Evolutionary conservation across 2,888 invertebrate species (phyloP).

Genomic region (Oligia latruncula): DNA sequence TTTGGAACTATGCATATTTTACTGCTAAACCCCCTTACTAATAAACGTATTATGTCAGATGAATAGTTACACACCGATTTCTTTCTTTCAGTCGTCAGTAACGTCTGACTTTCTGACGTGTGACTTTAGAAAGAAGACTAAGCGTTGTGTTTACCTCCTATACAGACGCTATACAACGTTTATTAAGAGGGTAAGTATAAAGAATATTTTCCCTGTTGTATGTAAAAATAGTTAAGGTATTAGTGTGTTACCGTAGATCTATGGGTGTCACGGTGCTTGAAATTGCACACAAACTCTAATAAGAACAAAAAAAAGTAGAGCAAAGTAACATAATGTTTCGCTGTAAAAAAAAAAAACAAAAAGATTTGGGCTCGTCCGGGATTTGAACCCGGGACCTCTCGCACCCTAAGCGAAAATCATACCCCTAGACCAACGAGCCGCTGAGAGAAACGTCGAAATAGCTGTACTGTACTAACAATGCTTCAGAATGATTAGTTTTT

Average conservation of each 20-base stretch:
- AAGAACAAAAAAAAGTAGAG: background rate
- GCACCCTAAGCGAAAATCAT: constrained; percentile 91
- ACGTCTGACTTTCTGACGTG: too few species aligned
- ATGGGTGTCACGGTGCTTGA: background rate
- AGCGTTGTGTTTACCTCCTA: too few species aligned
- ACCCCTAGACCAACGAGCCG: constrained; percentile 91
- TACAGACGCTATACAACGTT: too few species aligned
- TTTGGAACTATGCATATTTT: constrained; percentile 2
- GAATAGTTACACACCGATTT: too few species aligned
- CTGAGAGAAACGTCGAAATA: constrained; percentile 39
- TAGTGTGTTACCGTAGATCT: background rate
- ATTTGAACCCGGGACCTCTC: constrained; percentile 91
- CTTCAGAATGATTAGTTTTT: background rate
- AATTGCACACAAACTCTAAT: background rate
- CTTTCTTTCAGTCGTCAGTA: too few species aligned
- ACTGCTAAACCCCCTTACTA: background rate
- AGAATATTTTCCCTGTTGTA: too few species aligned
- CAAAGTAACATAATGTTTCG: background rate
- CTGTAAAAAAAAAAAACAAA: constrained; percentile 49
- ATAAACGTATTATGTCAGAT: too few species aligned
- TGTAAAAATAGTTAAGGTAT: too few species aligned
- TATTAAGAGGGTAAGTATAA: too few species aligned
- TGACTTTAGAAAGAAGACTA: too few species aligned
- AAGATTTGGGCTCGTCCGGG: constrained; percentile 88
- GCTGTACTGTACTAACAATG: background rate